Evolutionary conservation across 2,113 vertebrate genomes (phyloP).

Genomic region (Boleophthalmus pectinirostris): DNA sequence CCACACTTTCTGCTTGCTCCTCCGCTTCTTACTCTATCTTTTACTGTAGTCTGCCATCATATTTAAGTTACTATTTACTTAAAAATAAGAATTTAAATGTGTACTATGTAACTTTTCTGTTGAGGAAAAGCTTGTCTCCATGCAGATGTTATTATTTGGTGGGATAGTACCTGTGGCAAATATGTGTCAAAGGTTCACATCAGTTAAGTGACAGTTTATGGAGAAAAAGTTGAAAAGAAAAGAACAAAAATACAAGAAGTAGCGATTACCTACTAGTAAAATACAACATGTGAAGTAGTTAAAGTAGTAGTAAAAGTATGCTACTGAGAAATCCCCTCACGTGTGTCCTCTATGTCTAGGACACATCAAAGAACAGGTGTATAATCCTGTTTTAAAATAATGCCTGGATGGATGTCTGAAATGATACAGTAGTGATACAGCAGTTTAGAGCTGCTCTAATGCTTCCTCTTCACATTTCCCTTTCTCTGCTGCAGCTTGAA

Average conservation of each 20-base stretch:
- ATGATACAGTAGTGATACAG: not conserved
- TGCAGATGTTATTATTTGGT: no score
- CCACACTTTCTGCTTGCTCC: slow-evolving; percentile 48
- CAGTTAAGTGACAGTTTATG: no score
- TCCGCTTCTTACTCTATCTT: slow-evolving; percentile 55
- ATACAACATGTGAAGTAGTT: not conserved
- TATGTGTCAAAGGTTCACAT: no score
- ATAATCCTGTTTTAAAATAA: not conserved
- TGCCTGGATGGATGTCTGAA: not conserved
- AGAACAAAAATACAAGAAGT: not conserved
- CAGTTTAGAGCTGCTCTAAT: not conserved
- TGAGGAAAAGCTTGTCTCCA: no score
- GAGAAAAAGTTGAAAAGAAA: no score
- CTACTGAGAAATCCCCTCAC: not conserved
- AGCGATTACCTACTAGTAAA: no score
- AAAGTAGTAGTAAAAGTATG: no score
- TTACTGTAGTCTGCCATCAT: slow-evolving; percentile 38
- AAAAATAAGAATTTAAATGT: not conserved
- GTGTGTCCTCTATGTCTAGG: not conserved
- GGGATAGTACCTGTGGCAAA: no score
- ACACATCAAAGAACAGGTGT: not conserved
- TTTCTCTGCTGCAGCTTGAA: slow-evolving; percentile 1
- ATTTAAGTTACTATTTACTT: not conserved
- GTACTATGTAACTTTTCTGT: no score
- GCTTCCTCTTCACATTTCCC: not conserved